Percentiles rank a stretch among this genome's conserved stretches.
Evolutionary conservation across 1,140 invertebrate species (phyloP).

Genomic region (Anagrus nilaparvatae): DNA sequence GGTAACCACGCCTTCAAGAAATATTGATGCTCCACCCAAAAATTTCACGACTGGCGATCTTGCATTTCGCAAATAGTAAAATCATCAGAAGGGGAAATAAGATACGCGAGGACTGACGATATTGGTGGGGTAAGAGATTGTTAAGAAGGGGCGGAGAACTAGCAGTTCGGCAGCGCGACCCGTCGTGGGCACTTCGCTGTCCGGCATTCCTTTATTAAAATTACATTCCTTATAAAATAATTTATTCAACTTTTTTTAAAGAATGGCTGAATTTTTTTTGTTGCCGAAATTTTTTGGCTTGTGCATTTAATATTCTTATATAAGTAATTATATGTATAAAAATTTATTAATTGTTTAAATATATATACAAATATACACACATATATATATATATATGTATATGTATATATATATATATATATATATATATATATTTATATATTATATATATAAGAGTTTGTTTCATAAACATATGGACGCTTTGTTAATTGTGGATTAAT

Average conservation of each 20-base stretch:
- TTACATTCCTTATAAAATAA: conserved; percentile 35
- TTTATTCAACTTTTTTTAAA: too few species aligned
- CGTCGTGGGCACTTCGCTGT: conserved; percentile 44
- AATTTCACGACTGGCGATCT: conserved; percentile 11
- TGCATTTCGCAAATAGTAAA: conserved; percentile 10
- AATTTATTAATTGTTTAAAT: conserved; percentile 8
- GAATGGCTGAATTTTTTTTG: too few species aligned
- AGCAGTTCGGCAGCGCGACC: conserved; percentile 43
- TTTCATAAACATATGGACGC: too few species aligned
- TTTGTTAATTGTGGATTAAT: too few species aligned
- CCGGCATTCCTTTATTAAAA: conserved; percentile 43
- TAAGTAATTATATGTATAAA: not conserved
- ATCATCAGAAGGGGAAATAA: conserved; percentile 15
- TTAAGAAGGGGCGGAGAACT: conserved; percentile 38
- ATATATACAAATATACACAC: not conserved
- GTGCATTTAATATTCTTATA: conserved; percentile 1
- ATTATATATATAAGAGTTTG: too few species aligned
- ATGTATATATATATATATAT: conserved; percentile 5
- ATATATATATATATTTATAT: conserved; percentile 1
- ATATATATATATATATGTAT: not conserved
- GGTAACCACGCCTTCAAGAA: conserved; percentile 13
- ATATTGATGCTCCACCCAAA: conserved; percentile 12
- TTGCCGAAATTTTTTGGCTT: too few species aligned
- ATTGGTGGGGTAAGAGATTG: conserved; percentile 21
- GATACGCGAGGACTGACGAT: conserved; percentile 5